These are phyloP conservation scores for Podarcis cretensis DNA, from an alignment of 2,113 vertebrate genomes.

Conservation along the genomic window DNA sequence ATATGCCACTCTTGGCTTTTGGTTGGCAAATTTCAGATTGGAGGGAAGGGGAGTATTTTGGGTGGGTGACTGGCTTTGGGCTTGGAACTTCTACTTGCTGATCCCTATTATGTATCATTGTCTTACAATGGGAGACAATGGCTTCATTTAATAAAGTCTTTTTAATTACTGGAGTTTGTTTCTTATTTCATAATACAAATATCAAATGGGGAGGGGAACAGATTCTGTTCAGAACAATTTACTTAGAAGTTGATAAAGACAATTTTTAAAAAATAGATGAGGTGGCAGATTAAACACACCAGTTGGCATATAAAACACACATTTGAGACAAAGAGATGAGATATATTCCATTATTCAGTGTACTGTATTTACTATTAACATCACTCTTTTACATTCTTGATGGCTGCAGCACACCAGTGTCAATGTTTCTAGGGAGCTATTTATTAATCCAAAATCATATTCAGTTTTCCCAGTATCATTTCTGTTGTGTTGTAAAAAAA, in stretches of 20 bases:
- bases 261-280: background rate
- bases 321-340: background rate
- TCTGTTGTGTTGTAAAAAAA: background rate
- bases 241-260: background rate
- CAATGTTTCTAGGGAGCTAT: background rate
- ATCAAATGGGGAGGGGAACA: background rate
- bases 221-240: background rate
- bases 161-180: background rate
- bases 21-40: background rate
- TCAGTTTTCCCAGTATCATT: background rate
- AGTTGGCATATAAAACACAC: background rate
- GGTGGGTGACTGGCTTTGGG: background rate
- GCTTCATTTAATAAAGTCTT: background rate
- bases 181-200: constrained; percentile 1
- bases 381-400: background rate
- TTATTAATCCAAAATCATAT: background rate
- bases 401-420: background rate
- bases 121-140: background rate
- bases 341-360: background rate
- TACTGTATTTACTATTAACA: no score
- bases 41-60: background rate
- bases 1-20: background rate
- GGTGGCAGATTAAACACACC: background rate
- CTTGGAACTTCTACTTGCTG: background rate
- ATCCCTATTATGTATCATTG: background rate